Evolutionary conservation across 2,113 vertebrate species (phyloP).

Genomic region (Mesocricetus auratus): DNA sequence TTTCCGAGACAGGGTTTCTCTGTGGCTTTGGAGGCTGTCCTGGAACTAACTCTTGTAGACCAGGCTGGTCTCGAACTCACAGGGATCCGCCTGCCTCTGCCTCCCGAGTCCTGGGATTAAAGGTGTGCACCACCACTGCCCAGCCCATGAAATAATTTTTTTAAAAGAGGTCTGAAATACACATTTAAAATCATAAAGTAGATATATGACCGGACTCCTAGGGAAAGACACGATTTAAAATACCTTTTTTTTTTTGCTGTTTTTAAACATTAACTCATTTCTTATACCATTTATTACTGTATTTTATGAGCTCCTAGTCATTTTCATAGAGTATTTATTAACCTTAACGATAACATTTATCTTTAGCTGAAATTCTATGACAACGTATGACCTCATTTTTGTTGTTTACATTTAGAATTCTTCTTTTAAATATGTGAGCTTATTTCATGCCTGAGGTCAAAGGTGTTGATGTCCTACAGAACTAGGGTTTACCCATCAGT

Average conservation of each 20-base stretch:
- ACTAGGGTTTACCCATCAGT: background rate
- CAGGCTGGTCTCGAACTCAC: no score
- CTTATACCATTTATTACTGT: background rate
- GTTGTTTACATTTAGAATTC: background rate
- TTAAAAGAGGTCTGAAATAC: background rate
- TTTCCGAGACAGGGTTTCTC: no score
- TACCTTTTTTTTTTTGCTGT: background rate
- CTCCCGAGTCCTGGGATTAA: no score
- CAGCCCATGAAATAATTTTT: background rate
- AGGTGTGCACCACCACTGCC: no score
- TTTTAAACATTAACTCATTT: background rate
- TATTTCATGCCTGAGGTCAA: constrained; percentile 1
- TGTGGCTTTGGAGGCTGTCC: no score
- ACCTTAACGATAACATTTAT: background rate
- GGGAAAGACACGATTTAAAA: background rate
- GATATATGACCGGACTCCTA: background rate
- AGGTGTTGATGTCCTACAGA: background rate
- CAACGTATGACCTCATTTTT: background rate
- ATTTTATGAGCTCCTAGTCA: background rate
- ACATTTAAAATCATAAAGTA: background rate
- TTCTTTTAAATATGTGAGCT: background rate
- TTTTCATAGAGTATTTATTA: constrained; percentile 33
- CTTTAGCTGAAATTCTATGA: constrained; percentile 19
- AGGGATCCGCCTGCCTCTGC: no score
- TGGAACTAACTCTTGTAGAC: no score